Percentiles rank a stretch among this genome's conserved stretches.
Evolutionary conservation across 2,888 invertebrate genomes (phyloP).

Genomic region (Beris chalybata): DNA sequence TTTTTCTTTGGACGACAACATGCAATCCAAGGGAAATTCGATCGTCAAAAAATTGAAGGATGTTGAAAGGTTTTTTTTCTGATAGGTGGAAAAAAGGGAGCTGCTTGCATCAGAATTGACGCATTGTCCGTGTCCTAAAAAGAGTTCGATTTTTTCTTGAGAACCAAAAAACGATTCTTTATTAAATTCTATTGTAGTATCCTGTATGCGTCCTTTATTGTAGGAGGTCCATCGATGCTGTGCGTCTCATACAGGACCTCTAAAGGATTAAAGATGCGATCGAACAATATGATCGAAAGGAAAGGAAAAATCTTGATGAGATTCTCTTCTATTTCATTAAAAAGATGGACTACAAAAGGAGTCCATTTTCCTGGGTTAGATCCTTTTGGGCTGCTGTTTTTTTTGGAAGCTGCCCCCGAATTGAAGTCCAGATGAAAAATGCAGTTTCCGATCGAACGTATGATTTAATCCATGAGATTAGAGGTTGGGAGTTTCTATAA

Average conservation of each 20-base stretch:
- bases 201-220: constrained; percentile 13
- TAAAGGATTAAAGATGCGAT: constrained; percentile 25
- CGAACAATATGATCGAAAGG: constrained; percentile 13
- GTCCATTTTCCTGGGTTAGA: too few relatives aligned
- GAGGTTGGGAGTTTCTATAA: too few relatives aligned
- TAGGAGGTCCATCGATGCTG: constrained; percentile 5
- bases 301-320: constrained; percentile 4
- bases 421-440: too few relatives aligned
- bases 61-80: constrained; percentile 9
- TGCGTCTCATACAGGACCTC: constrained; percentile 14
- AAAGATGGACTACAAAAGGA: too few relatives aligned
- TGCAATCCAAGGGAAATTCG: constrained; percentile 18
- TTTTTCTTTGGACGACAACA: neutral
- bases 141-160: constrained; percentile 6
- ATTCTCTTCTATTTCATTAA: neutral
- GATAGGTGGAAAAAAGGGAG: neutral
- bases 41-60: constrained; percentile 15
- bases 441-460: too few relatives aligned
- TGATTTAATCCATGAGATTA: too few relatives aligned
- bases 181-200: constrained; percentile 19
- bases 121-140: constrained; percentile 18
- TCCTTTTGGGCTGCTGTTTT: too few relatives aligned
- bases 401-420: too few relatives aligned
- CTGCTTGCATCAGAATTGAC: constrained; percentile 11
- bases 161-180: constrained; percentile 3